Evolutionary conservation across 2,797 vertebrate genomes (phyloP), one percentile per base, ranked within the genome.

Genomic region (Epinephelus awoara): DNA sequence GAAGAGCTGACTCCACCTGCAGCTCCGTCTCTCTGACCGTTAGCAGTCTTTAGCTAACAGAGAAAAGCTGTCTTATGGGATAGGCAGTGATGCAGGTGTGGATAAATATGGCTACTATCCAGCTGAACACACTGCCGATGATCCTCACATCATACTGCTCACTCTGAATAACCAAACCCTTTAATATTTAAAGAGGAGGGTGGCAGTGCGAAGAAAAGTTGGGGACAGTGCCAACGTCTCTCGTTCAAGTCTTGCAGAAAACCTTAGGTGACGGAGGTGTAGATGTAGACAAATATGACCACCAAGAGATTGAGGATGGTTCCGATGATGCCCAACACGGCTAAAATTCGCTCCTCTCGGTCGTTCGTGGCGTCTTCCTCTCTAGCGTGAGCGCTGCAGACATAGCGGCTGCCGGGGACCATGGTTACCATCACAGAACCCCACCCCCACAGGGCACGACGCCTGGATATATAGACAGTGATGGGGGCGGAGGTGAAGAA

Each of bases 231-330:
- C 34, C 82, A 62, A 10, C 1, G 11, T 79, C 65, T 80, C 68
- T 75, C 34, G 10, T 34, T 34, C 34, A 34, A 34, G 34, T 58
- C 72, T 64, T 15, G 11, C 46, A n/a, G 58, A 50, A 63, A 72
- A 19, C 23, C 46, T 91, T 85, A 94, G 47, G 93, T 94, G 80
- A 94, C 92, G 0, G 93, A 92, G 69, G 93, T 95, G 89, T 94
- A 96, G 70, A 96, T 94, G 89, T 95, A 96, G 84, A 96, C 96
- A 17, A 94, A 92, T 78, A 96, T 95, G 82, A 95, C 95, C 80
- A 96, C 95, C 29, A 96, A 84, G 29, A 96, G 92, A 81, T 97
- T 97, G 79, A 96, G 95, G 58, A 96, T 88, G 29, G 96, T 97
- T 56, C 96, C 96, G 10, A 96, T 95, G 76, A 95, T 95, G 68